Conservation (phyloP, 2,888 invertebrate genomes). For the Dryadula phaetusa region DNA sequence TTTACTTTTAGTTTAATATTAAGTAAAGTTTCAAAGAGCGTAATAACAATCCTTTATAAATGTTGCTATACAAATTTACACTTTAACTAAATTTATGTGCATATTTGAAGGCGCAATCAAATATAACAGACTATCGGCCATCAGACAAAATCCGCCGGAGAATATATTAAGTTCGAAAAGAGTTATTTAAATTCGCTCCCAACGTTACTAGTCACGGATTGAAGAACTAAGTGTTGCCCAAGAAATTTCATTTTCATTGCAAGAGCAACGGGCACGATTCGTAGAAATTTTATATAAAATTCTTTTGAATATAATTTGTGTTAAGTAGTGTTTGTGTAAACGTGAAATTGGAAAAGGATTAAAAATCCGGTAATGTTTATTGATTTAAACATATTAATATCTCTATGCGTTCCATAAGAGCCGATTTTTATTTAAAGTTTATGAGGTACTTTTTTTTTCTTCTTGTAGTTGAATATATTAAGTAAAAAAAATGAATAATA, state of each 20-base stretch:
- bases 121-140: conserved; percentile 21
- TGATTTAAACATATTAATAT: no score
- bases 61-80: conserved; percentile 23
- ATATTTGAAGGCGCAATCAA: conserved; percentile 39
- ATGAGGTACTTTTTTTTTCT: no score
- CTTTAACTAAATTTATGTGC: conserved; percentile 40
- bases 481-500: no score
- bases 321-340: not conserved
- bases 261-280: not conserved
- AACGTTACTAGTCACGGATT: conserved; percentile 36
- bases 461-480: no score
- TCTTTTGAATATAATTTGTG: not conserved
- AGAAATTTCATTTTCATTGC: conserved; percentile 8
- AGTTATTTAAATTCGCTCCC: conserved; percentile 34
- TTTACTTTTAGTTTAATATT: conserved; percentile 1
- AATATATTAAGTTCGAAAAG: conserved; percentile 33
- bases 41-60: conserved; percentile 18
- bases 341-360: no score
- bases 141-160: conserved; percentile 20
- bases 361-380: not conserved
- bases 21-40: conserved; percentile 14
- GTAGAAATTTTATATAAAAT: not conserved
- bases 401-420: no score
- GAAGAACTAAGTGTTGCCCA: conserved; percentile 16
- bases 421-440: no score